Conservation (phyloP, 1,140 invertebrate species). For the Drosophila lacertosa region DNA sequence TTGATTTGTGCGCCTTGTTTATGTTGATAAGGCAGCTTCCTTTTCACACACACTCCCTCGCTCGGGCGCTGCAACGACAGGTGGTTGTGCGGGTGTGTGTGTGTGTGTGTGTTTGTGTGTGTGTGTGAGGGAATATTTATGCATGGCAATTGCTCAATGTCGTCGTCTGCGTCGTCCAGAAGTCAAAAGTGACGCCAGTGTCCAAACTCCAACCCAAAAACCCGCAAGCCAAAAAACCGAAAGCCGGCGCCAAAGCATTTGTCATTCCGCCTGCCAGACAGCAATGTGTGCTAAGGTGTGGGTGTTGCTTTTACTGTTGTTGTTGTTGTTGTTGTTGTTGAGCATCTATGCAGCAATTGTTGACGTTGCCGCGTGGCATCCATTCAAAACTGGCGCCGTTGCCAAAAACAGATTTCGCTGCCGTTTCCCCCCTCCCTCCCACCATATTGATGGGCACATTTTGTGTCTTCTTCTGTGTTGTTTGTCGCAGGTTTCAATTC, state of each 20-base stretch:
- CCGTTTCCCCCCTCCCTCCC: not conserved
- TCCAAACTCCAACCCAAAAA: not conserved
- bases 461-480: conserved; percentile 11
- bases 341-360: conserved; percentile 53
- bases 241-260: conserved; percentile 53
- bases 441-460: conserved; percentile 6
- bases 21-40: too few relatives aligned
- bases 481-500: too few relatives aligned
- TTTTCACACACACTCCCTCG: too few relatives aligned
- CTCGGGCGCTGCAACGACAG: conserved; percentile 18
- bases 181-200: conserved; percentile 39
- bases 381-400: conserved; percentile 55
- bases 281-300: conserved; percentile 4
- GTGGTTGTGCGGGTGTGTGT: conserved; percentile 31
- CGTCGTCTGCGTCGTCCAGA: conserved; percentile 45
- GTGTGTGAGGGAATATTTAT: conserved; percentile 64
- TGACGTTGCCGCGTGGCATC: conserved; percentile 18
- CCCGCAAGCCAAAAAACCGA: not conserved
- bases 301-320: too few relatives aligned
- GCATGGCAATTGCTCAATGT: conserved; percentile 76
- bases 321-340: conserved; percentile 10
- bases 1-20: conserved; percentile 69
- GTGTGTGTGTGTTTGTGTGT: conserved; percentile 21
- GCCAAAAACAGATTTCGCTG: conserved; percentile 30
- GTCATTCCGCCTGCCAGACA: conserved; percentile 47